Evolutionary conservation across 2,888 invertebrate species (phyloP).

Genomic region (Apodemia mormo): DNA sequence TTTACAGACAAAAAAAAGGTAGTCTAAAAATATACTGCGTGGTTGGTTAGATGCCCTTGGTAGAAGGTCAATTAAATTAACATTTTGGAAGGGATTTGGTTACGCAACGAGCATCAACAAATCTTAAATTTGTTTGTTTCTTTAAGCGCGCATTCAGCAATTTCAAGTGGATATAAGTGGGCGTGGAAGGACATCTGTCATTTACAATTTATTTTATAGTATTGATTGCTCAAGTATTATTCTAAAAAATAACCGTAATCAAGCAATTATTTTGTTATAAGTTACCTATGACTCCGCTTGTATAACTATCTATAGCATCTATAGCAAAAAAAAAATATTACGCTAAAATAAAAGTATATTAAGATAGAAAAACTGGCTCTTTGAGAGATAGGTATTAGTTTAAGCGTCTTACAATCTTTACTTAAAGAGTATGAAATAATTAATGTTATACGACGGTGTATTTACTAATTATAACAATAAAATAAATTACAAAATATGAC

Average conservation of each 20-base stretch:
- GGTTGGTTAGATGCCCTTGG: conserved; percentile 58
- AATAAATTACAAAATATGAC: too few species aligned
- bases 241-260: conserved; percentile 5
- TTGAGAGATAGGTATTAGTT: too few species aligned
- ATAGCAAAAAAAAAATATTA: not conserved
- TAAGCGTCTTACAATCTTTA: too few species aligned
- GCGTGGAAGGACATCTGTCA: conserved; percentile 37
- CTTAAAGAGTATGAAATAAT: too few species aligned
- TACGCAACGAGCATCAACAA: conserved; percentile 62
- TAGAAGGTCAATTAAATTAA: conserved; percentile 66
- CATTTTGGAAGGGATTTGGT: conserved; percentile 56
- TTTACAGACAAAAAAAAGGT: conserved; percentile 70
- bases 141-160: conserved; percentile 65
- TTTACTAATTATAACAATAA: too few species aligned
- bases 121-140: conserved; percentile 63
- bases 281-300: not conserved
- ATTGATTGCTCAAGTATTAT: conserved; percentile 8
- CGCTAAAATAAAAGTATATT: too few species aligned
- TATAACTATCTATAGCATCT: not conserved
- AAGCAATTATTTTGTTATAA: conserved; percentile 4
- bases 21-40: conserved; percentile 55
- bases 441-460: too few species aligned
- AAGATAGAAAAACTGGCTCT: too few species aligned
- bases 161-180: conserved; percentile 67
- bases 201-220: conserved; percentile 11